phyloP scores from a whole-genome alignment of 2,113 vertebrate species.

The Pteruthius melanotis region DNA sequence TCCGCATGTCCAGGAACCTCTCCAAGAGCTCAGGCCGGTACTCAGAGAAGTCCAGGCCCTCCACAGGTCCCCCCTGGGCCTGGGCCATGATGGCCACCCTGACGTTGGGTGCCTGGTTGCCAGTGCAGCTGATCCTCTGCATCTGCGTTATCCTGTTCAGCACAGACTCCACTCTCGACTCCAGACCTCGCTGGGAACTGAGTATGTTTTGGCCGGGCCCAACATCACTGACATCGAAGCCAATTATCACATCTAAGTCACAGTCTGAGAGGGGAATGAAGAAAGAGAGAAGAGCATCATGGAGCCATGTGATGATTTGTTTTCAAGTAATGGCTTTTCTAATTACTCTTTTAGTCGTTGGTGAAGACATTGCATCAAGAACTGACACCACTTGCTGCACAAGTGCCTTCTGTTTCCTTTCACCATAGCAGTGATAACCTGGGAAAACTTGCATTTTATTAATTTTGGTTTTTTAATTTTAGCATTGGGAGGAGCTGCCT shows the following conservation, averaged over 20 bases:
- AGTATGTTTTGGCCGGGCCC: constrained; percentile 79
- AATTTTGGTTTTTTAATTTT: background rate
- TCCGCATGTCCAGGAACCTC: constrained; percentile 75
- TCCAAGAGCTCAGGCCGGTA: constrained; percentile 77
- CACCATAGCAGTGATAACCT: background rate
- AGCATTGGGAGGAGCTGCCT: background rate
- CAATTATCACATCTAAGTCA: constrained; percentile 87
- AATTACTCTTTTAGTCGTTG: background rate
- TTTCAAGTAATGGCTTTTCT: background rate
- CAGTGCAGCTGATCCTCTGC: constrained; percentile 83
- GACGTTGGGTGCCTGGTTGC: constrained; percentile 74
- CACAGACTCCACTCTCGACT: constrained; percentile 78
- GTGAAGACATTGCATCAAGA: background rate
- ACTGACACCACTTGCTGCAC: background rate
- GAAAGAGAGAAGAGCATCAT: background rate
- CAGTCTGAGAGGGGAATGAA: constrained; percentile 74
- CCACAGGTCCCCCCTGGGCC: constrained; percentile 71
- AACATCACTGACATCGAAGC: constrained; percentile 83
- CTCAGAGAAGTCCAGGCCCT: constrained; percentile 82
- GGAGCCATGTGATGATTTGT: background rate
- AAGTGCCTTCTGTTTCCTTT: background rate
- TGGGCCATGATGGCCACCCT: constrained; percentile 80
- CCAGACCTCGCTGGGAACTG: constrained; percentile 78
- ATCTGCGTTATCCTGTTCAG: constrained; percentile 86
- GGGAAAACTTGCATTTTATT: background rate